phyloP scores from a whole-genome alignment of 23 tunicate species.

The Styela clava region DNA sequence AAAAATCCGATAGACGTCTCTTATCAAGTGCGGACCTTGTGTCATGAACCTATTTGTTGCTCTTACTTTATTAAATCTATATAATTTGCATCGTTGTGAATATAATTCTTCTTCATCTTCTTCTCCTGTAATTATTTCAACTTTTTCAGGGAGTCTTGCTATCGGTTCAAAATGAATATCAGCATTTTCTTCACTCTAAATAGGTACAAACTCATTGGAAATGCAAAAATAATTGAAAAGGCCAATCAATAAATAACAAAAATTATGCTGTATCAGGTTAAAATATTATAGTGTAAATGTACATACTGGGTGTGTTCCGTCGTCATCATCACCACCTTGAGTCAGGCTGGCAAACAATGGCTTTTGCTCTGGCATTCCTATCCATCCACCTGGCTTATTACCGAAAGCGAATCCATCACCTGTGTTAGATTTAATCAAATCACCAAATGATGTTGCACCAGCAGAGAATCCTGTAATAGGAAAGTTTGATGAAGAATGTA shows the following conservation, averaged over 20 bases:
- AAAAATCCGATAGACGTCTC: background rate
- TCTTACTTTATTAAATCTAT: constrained; percentile 65
- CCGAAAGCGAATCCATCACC: constrained; percentile 8
- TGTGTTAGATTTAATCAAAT: background rate
- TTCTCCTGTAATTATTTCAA: constrained; percentile 61
- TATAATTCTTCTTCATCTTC: constrained; percentile 71
- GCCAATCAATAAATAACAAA: too few species aligned
- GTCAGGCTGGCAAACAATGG: constrained; percentile 23
- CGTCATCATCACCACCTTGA: constrained; percentile 4
- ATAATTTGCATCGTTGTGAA: constrained; percentile 74
- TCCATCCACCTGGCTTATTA: background rate
- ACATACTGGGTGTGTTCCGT: constrained; percentile 18
- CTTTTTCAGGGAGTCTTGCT: constrained; percentile 54
- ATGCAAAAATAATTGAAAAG: too few species aligned
- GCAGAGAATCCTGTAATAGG: constrained; percentile 10
- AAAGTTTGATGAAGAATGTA: too few species aligned
- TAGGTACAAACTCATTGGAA: too few species aligned
- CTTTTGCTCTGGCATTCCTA: constrained; percentile 1
- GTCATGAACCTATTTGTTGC: too few species aligned
- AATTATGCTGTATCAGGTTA: too few species aligned
- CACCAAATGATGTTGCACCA: constrained; percentile 1
- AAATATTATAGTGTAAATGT: too few species aligned
- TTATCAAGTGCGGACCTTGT: too few species aligned
- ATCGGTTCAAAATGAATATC: constrained; percentile 65
- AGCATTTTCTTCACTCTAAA: constrained; percentile 46